Conservation (phyloP, 2,888 invertebrate species). For the Caenorhabditis doughertyi region DNA sequence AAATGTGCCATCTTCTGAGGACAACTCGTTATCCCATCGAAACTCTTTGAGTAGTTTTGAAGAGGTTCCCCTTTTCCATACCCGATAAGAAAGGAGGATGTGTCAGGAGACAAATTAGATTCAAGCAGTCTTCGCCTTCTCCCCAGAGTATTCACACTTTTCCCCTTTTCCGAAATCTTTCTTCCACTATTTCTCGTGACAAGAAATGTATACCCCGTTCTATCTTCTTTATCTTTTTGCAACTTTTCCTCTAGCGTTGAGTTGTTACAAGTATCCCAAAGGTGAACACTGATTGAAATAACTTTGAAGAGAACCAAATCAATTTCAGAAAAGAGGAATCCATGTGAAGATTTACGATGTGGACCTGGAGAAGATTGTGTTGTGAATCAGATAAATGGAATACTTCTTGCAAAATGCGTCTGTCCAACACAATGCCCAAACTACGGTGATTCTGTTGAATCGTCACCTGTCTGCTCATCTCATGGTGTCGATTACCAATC, state of each 20-base stretch:
- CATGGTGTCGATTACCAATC: constrained; percentile 79
- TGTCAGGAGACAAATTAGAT: constrained; percentile 61
- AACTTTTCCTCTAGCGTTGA: not conserved
- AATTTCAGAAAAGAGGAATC: constrained; percentile 73
- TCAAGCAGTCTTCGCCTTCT: constrained; percentile 34
- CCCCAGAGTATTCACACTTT: constrained; percentile 48
- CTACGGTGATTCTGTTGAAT: constrained; percentile 76
- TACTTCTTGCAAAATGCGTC: constrained; percentile 70
- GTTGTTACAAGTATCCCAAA: constrained; percentile 60
- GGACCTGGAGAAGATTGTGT: constrained; percentile 77
- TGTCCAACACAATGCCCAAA: constrained; percentile 74
- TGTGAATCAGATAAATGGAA: constrained; percentile 68
- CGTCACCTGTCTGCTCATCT: constrained; percentile 88
- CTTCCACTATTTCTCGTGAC: constrained; percentile 29
- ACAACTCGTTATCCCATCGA: constrained; percentile 44
- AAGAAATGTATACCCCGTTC: constrained; percentile 26
- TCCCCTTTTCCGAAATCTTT: constrained; percentile 21
- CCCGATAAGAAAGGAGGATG: constrained; percentile 34
- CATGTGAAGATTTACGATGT: constrained; percentile 77
- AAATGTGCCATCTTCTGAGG: constrained; percentile 25
- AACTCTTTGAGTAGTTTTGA: constrained; percentile 56
- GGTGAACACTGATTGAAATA: constrained; percentile 2
- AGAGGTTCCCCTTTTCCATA: constrained; percentile 23
- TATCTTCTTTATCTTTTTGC: constrained; percentile 31
- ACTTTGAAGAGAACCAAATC: not conserved